phyloP scores from a whole-genome alignment of 2,888 invertebrate species.

The Mimas tiliae region DNA sequence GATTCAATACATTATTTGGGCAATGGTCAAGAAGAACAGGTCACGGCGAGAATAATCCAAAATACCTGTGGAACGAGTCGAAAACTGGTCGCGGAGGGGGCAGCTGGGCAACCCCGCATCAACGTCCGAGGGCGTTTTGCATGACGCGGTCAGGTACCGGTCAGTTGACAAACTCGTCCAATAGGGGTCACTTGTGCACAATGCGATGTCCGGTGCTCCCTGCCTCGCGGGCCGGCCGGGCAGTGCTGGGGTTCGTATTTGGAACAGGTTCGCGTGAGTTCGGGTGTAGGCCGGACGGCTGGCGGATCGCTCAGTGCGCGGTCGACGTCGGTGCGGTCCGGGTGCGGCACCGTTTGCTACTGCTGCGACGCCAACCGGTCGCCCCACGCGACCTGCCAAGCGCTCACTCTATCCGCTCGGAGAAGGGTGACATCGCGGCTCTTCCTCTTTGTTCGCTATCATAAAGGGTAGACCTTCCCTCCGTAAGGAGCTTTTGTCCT shows the following conservation, averaged over 20 bases:
- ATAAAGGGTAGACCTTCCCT: conserved; percentile 69
- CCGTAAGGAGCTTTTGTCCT: conserved; percentile 48
- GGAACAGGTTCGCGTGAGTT: conserved; percentile 55
- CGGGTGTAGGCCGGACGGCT: conserved; percentile 34
- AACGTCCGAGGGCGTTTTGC: conserved; percentile 74
- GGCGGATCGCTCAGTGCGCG: conserved; percentile 49
- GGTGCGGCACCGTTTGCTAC: conserved; percentile 77
- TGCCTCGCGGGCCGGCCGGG: conserved; percentile 47
- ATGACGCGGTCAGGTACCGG: conserved; percentile 71
- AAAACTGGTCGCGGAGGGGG: conserved; percentile 68
- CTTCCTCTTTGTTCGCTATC: conserved; percentile 67
- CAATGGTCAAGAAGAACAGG: conserved; percentile 51
- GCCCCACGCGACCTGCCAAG: conserved; percentile 56
- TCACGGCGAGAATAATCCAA: conserved; percentile 40
- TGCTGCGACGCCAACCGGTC: conserved; percentile 63
- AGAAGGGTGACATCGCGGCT: conserved; percentile 79
- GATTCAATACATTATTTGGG: conserved; percentile 51
- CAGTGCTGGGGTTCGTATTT: conserved; percentile 52
- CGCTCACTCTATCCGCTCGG: conserved; percentile 61
- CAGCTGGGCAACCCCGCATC: conserved; percentile 73
- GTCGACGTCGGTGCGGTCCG: conserved; percentile 75
- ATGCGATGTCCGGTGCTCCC: conserved; percentile 69
- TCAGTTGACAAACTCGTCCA: conserved; percentile 65
- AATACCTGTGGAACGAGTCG: conserved; percentile 78
- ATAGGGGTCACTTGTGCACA: conserved; percentile 77